phyloP scores from a whole-genome alignment of 53 echinoderm and acorn worm genomes.

The Stichopus horrens region DNA sequence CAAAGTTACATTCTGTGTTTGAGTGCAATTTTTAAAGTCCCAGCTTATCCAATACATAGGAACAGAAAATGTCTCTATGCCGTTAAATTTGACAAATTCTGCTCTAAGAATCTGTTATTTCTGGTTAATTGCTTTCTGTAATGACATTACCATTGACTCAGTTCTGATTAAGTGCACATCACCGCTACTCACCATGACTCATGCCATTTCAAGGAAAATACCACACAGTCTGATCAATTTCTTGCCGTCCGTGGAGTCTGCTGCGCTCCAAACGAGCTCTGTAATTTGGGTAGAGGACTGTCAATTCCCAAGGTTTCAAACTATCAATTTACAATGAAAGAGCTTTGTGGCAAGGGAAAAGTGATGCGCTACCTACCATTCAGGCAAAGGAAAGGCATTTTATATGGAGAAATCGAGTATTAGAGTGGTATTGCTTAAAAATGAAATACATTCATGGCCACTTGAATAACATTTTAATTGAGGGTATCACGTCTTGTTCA shows the following conservation, averaged over 20 bases:
- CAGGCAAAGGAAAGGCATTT: not conserved
- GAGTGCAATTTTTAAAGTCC: not conserved
- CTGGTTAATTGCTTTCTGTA: not conserved
- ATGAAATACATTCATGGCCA: not conserved
- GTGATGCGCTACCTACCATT: not conserved
- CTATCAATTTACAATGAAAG: not conserved
- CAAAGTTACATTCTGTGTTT: not conserved
- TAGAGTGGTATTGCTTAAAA: too few relatives aligned
- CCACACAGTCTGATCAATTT: not conserved
- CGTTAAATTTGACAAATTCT: not conserved
- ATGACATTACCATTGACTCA: conserved; percentile 37
- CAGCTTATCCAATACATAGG: not conserved
- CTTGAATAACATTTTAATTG: not conserved
- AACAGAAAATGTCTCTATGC: not conserved
- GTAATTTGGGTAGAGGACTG: not conserved
- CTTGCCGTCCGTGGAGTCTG: not conserved
- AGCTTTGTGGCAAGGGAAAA: not conserved
- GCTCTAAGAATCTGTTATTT: not conserved
- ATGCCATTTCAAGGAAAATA: conserved; percentile 18
- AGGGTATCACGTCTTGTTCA: not conserved
- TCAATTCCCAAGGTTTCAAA: not conserved
- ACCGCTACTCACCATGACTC: conserved; percentile 19
- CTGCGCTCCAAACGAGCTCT: not conserved
- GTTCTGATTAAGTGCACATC: conserved; percentile 39
- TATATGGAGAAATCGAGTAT: too few relatives aligned